Evolutionary conservation across 2,113 vertebrate species (phyloP), one percentile per base, ranked within the genome.

Genomic region (Gobiocypris rarus): DNA sequence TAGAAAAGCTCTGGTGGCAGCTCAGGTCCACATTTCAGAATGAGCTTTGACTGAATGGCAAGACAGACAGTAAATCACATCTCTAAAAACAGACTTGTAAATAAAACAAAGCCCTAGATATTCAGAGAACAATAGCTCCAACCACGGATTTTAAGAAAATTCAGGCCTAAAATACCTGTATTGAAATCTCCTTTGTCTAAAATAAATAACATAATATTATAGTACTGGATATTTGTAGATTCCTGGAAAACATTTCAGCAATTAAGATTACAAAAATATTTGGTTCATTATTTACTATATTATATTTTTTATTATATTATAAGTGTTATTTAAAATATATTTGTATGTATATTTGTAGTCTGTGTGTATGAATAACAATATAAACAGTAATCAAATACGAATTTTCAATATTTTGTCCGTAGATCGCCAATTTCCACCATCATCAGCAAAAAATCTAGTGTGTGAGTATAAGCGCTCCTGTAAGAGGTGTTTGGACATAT

Each of bases 1-100:
- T 94, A 94, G 92, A 83, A 81, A 88, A 82, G 86, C 84, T 84
- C 65, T 83, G 89, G 87, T 83, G 71, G 88, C 82, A 24, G 43
- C 83, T 75, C 82, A 81, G 54, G 81, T 84, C 85, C 80, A 87
- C 82, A 80, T 77, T 88, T 85, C 84, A 80, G 70, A 8, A 75
- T 74, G 83, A 26, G 9, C 45, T 88, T 52, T 48, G 67, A 82
- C 83, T 80, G 41, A 70, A 73, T 43, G 71, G 67, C 59, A 69
- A 38, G 58, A 80, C 84, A 81, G 78, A 75, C 87, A 83, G 65
- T n/a, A 85, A 87, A 82, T 73, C 88, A 89, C 43, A 24, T 43
- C 10, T 81, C 43, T 82, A 69, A 54, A 87, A 87, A 87, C 76
- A 28, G 81, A 83, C 82, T 85, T 81, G 45, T 84, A 22, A 67